Evolutionary conservation across 2,797 vertebrate species (phyloP).

Genomic region (Gymnocypris eckloni): DNA sequence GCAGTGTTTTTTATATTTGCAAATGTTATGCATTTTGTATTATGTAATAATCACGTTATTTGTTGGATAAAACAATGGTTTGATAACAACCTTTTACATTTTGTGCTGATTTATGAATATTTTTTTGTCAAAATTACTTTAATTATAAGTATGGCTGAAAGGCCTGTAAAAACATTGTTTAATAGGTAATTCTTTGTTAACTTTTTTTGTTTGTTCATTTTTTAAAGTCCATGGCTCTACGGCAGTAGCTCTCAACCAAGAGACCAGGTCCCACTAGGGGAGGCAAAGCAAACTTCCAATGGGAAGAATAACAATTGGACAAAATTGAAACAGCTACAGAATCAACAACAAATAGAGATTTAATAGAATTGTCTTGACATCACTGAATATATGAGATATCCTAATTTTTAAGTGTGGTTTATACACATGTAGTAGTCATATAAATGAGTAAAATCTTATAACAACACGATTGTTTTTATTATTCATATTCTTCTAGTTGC

Average conservation of each 20-base stretch:
- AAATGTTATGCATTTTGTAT: not conserved
- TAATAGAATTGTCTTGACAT: not conserved
- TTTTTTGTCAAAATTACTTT: not conserved
- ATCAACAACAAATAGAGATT: not conserved
- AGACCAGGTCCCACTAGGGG: not conserved
- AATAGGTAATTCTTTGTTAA: not conserved
- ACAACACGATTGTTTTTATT: not conserved
- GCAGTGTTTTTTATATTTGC: not conserved
- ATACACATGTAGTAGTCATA: not conserved
- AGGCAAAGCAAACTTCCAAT: not conserved
- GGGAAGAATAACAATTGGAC: not conserved
- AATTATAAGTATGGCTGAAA: not conserved
- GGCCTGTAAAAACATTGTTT: not conserved
- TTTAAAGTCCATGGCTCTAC: not conserved
- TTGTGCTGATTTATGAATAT: not conserved
- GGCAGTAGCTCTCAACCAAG: not conserved
- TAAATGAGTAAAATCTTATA: not conserved
- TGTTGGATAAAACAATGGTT: not conserved
- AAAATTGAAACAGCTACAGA: not conserved
- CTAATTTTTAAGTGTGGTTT: not conserved
- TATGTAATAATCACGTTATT: not conserved
- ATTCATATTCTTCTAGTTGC: not conserved
- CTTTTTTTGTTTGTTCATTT: not conserved
- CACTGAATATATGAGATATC: not conserved
- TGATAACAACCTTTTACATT: not conserved